Conservation (phyloP, 1,140 invertebrate species). For the Drosophila melanica region DNA sequence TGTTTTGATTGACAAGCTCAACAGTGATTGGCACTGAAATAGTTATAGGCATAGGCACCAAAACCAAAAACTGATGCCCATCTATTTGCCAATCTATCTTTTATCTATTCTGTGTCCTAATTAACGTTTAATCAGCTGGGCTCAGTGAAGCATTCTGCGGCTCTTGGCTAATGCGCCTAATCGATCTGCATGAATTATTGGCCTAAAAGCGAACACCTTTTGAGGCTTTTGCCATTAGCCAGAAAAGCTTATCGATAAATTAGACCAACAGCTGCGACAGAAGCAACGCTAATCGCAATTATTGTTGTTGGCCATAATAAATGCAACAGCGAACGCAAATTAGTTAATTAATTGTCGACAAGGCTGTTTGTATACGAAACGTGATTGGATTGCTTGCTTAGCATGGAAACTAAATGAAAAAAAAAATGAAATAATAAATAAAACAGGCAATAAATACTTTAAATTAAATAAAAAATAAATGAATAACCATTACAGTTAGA, state of each 20-base stretch:
- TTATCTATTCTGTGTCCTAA: slow-evolving; percentile 39
- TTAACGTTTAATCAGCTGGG: slow-evolving; percentile 70
- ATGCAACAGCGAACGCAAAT: slow-evolving; percentile 30
- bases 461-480: background rate
- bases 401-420: too few relatives aligned
- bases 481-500: too few relatives aligned
- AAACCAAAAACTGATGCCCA: background rate
- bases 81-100: slow-evolving; percentile 1
- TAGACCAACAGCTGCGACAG: slow-evolving; percentile 26
- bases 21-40: background rate
- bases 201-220: slow-evolving; percentile 29
- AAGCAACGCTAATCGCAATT: slow-evolving; percentile 50
- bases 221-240: background rate
- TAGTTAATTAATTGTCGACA: slow-evolving; percentile 65
- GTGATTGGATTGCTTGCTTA: background rate
- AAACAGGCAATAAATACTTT: background rate
- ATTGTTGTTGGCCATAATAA: slow-evolving; percentile 34
- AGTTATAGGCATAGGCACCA: too few relatives aligned
- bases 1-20: slow-evolving; percentile 58
- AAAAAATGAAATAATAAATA: background rate
- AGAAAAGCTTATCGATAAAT: slow-evolving; percentile 46
- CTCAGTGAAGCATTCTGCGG: slow-evolving; percentile 64
- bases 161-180: slow-evolving; percentile 53
- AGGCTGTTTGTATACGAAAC: background rate
- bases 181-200: slow-evolving; percentile 76